Evolutionary conservation across 2,113 vertebrate species (phyloP).

Genomic region (Heterotis niloticus): DNA sequence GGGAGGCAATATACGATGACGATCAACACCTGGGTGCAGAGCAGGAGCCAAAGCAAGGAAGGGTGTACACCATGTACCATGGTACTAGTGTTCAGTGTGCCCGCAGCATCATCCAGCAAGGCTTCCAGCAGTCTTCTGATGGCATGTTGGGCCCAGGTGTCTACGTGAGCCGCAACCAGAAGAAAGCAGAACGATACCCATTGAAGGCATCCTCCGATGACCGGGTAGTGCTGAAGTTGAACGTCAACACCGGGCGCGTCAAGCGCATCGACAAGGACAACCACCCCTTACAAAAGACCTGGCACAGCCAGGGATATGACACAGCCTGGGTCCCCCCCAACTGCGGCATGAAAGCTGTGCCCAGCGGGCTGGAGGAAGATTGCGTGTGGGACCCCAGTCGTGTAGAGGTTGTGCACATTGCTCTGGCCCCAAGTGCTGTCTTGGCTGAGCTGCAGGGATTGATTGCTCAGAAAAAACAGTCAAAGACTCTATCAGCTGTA

Average conservation of each 20-base stretch:
- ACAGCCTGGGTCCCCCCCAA: conserved; percentile 63
- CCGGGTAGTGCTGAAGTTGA: conserved; percentile 49
- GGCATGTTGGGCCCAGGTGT: conserved; percentile 64
- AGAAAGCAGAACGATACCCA: conserved; percentile 57
- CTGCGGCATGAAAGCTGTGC: conserved; percentile 48
- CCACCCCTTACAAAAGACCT: conserved; percentile 48
- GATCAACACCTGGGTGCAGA: conserved; percentile 34
- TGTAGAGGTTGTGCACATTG: conserved; percentile 46
- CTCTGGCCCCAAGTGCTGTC: conserved; percentile 38
- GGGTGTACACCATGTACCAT: conserved; percentile 45
- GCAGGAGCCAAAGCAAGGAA: conserved; percentile 35
- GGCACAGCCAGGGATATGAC: conserved; percentile 48
- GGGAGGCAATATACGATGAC: conserved; percentile 38
- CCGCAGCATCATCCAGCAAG: conserved; percentile 46
- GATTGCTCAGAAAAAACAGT: conserved; percentile 23
- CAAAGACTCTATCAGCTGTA: no score
- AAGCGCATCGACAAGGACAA: conserved; percentile 53
- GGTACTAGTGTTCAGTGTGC: conserved; percentile 43
- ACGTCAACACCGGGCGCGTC: conserved; percentile 49
- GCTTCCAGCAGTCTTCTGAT: conserved; percentile 49
- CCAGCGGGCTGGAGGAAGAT: conserved; percentile 58
- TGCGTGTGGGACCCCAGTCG: conserved; percentile 60
- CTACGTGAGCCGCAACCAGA: conserved; percentile 58
- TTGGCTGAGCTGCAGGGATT: conserved; percentile 42
- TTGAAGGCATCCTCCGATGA: rapidly evolving